A percentile compares a stretch with the other conserved stretches of the same genome.
Conservation (phyloP, 2,888 invertebrate genomes). For the Apodemia mormo region DNA sequence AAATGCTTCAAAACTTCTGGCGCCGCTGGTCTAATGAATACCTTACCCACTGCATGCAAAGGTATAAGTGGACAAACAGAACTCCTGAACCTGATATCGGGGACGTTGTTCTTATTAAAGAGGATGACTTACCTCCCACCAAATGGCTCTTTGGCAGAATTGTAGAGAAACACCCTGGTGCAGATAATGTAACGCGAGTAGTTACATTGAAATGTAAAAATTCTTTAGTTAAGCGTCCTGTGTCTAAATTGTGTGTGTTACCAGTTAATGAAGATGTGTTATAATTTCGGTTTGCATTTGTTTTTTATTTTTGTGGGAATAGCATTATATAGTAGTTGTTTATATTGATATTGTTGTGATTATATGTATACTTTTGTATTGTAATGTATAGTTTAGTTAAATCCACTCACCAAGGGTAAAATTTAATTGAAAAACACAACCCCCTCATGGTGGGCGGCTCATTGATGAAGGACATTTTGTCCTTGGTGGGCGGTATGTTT, state of each 20-base stretch:
- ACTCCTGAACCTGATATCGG: constrained; percentile 34
- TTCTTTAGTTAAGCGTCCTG: not conserved
- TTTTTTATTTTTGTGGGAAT: not conserved
- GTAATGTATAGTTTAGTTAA: not conserved
- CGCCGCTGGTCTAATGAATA: not conserved
- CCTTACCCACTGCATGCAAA: not conserved
- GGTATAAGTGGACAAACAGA: constrained; percentile 33
- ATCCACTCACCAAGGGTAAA: not conserved
- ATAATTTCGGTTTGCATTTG: not conserved
- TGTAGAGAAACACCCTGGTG: constrained; percentile 34
- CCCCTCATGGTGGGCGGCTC: not conserved
- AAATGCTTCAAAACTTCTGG: not conserved
- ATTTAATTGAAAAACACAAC: not conserved
- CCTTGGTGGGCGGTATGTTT: too few relatives aligned
- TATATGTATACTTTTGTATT: too few relatives aligned
- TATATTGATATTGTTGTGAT: not conserved
- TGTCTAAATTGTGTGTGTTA: not conserved
- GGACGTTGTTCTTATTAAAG: constrained; percentile 36
- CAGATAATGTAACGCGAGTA: constrained; percentile 36
- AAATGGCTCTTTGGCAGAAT: constrained; percentile 36
- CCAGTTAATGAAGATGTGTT: not conserved
- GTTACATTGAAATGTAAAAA: constrained; percentile 25
- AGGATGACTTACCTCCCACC: constrained; percentile 36
- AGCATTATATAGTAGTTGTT: not conserved
- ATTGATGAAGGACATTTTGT: too few relatives aligned